Conservation (phyloP, 2,797 vertebrate genomes). For the Ceryle rudis region DNA sequence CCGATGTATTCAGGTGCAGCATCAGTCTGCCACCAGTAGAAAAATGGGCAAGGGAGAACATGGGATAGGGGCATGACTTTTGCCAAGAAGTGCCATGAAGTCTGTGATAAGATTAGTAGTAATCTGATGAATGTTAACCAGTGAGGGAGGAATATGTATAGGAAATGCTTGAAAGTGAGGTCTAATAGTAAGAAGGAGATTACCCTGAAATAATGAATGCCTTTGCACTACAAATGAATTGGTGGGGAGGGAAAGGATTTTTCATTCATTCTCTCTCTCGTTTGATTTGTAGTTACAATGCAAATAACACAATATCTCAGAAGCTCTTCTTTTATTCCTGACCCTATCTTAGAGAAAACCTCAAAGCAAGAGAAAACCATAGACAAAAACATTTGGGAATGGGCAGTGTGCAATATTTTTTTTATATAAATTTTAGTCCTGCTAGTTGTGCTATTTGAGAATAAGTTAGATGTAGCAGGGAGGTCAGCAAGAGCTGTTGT, state of each 20-base stretch:
- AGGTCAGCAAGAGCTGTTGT: constrained; percentile 12
- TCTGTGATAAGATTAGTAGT: background rate
- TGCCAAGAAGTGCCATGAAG: background rate
- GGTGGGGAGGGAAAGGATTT: background rate
- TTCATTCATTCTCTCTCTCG: background rate
- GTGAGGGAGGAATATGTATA: background rate
- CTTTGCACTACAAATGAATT: background rate
- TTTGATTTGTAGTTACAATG: constrained; percentile 19
- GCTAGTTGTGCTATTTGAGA: constrained; percentile 1
- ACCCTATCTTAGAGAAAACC: background rate
- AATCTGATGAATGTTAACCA: background rate
- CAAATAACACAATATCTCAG: background rate
- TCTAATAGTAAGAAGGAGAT: background rate
- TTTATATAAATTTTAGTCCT: constrained; percentile 14
- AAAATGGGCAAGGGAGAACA: background rate
- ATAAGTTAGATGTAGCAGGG: background rate
- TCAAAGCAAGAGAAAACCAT: background rate
- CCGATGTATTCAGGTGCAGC: background rate
- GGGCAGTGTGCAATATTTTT: background rate
- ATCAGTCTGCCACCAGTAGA: background rate
- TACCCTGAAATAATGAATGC: background rate
- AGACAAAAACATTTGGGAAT: background rate
- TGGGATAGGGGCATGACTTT: background rate
- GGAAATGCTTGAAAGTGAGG: background rate
- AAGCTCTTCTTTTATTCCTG: background rate